Evolutionary conservation across 2,888 invertebrate genomes (phyloP), one percentile per base, ranked within the genome.

Genomic region (Argyra leucocephala): DNA sequence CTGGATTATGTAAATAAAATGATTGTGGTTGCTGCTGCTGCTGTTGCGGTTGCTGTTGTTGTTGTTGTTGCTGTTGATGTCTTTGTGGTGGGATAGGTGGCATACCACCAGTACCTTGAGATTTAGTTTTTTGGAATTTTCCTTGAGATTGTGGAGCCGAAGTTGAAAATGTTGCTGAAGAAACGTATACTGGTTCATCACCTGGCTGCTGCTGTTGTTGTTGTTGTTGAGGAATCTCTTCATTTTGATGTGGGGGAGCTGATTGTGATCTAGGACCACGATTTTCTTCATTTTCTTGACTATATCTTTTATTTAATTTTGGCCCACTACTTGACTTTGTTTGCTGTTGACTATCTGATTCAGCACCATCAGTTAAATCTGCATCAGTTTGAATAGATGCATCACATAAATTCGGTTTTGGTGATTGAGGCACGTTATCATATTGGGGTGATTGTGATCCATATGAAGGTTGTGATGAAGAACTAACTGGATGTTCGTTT

Each of bases 261-360:
- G 91, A 91, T 84, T 88, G 88, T 64, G 90, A 89, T 74, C 91
- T 82, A 71, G 87, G 86, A 66, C 82, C 83, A 70, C 88, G 82
- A 66, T 76, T 76, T 10, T 72, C 74, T 70, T 83, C 84, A 72
- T 82, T 81, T 66, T 75, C 85, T n/a, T 77, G 73, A 69, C 83
- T 84, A 59, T 82, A 83, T 71, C 82, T 82, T 70, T 89, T 88
- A 63, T 86, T 84, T 15, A 88, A 73, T 65, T 69, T 69, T 23
- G 72, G 72, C 3, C 64, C 61, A 31, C 69, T 67, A 72, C 76
- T 72, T 71, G 73, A 71, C 18, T 70, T 70, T n/a, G 70, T 67
- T 63, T 70, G 62, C 22, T 71, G 70, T 7, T 70, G 70, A 58
- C 73, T 71, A 64, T 78, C 78, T 3, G 77, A 76, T 66, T 76